These are phyloP conservation scores for Hypena proboscidalis DNA, from an alignment of 2,888 invertebrate species.

Conservation along the genomic window DNA sequence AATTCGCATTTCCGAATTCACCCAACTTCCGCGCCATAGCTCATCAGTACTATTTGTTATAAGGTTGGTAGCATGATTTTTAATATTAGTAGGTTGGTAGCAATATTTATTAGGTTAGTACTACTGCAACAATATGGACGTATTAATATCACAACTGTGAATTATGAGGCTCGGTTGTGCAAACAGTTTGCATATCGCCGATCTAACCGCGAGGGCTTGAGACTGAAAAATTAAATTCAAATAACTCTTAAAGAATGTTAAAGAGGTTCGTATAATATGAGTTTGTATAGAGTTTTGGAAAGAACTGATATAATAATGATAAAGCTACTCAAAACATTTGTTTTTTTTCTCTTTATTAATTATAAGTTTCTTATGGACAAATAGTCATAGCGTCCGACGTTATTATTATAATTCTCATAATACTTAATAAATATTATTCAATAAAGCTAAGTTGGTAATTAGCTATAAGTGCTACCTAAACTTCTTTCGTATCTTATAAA, in stretches of 20 bases:
- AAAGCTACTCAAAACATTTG: no score
- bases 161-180: conserved; percentile 35
- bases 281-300: no score
- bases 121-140: conserved; percentile 14
- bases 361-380: no score
- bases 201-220: conserved; percentile 33
- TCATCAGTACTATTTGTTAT: conserved; percentile 1
- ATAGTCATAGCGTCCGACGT: no score
- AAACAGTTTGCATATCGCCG: conserved; percentile 49
- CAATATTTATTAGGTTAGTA: neutral
- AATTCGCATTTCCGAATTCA: conserved; percentile 5
- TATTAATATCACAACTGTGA: conserved; percentile 46
- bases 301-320: no score
- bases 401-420: no score
- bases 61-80: no score
- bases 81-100: no score
- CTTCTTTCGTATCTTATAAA: conserved; percentile 2
- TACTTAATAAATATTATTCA: no score
- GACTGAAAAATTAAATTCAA: conserved; percentile 29
- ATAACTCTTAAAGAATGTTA: neutral
- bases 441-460: no score
- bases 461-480: neutral
- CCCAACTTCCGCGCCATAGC: neutral
- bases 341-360: no score
- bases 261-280: no score